A percentile compares a stretch with the other conserved stretches of the same genome.
phyloP scores from a whole-genome alignment of 2,113 vertebrate species.

The Urocolius indicus region DNA sequence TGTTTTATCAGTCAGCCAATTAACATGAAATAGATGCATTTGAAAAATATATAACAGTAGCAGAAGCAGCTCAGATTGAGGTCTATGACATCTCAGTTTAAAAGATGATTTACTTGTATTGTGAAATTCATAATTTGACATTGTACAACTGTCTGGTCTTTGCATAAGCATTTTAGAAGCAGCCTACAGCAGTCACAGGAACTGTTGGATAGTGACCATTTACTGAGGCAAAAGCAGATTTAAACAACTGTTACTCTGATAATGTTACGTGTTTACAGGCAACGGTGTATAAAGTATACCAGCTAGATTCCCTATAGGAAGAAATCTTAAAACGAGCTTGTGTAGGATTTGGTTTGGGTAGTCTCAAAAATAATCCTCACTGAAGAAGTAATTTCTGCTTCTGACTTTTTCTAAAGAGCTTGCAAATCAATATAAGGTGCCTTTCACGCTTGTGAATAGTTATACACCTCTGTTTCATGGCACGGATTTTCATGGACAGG shows the following conservation, averaged over 20 bases:
- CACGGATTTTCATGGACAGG: not conserved
- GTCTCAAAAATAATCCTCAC: not conserved
- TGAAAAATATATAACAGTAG: not conserved
- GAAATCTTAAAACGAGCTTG: constrained; percentile 1
- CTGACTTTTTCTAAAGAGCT: not conserved
- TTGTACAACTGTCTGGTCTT: not conserved
- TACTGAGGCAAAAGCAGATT: not conserved
- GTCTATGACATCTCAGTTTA: not conserved
- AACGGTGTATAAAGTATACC: not conserved
- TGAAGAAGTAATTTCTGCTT: constrained; percentile 25
- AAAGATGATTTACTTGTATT: not conserved
- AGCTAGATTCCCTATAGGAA: not conserved
- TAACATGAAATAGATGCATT: not conserved
- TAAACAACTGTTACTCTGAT: not conserved
- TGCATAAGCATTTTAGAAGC: not conserved
- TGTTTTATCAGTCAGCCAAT: not conserved
- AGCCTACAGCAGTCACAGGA: not conserved
- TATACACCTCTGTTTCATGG: not conserved
- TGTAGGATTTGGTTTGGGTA: not conserved
- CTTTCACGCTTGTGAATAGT: not conserved
- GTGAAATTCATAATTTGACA: not conserved
- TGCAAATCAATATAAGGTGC: not conserved
- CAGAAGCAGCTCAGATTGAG: not conserved
- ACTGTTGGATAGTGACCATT: not conserved
- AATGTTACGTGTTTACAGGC: not conserved